Percentiles rank a stretch among this genome's conserved stretches.
phyloP scores from a whole-genome alignment of 2,888 invertebrate genomes.

The Hyles lineata region DNA sequence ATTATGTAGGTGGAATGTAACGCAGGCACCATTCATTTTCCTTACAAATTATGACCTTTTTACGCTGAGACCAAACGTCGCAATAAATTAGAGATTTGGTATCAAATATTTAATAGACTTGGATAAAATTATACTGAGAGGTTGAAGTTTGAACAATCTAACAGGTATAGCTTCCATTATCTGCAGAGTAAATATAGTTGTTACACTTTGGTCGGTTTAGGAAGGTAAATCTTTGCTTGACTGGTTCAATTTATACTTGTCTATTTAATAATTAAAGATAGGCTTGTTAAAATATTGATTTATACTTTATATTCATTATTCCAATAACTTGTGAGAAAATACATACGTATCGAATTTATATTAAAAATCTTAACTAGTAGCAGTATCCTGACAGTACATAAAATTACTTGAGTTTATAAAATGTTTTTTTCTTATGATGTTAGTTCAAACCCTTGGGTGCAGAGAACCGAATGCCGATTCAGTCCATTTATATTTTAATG shows the following conservation, averaged over 20 bases:
- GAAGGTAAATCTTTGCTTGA: not conserved
- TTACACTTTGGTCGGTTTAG: not conserved
- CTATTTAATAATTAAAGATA: constrained; percentile 6
- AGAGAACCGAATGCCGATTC: not conserved
- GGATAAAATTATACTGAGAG: not conserved
- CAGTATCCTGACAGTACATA: no score
- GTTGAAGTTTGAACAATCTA: not conserved
- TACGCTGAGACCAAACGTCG: not conserved
- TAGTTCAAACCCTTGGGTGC: no score
- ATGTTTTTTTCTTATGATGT: no score
- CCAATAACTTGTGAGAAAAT: not conserved
- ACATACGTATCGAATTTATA: not conserved
- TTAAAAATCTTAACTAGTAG: not conserved
- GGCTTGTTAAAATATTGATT: not conserved
- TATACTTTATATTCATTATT: no score
- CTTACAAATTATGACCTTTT: no score
- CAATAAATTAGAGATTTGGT: not conserved
- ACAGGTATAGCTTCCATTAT: not conserved
- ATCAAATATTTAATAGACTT: not conserved
- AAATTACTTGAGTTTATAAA: no score
- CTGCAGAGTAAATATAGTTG: not conserved
- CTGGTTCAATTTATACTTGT: not conserved
- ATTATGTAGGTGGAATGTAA: no score
- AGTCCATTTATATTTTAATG: not conserved
- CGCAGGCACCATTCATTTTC: no score